Conservation (phyloP, 2,888 invertebrate species). For the Brenthis hecate region DNA sequence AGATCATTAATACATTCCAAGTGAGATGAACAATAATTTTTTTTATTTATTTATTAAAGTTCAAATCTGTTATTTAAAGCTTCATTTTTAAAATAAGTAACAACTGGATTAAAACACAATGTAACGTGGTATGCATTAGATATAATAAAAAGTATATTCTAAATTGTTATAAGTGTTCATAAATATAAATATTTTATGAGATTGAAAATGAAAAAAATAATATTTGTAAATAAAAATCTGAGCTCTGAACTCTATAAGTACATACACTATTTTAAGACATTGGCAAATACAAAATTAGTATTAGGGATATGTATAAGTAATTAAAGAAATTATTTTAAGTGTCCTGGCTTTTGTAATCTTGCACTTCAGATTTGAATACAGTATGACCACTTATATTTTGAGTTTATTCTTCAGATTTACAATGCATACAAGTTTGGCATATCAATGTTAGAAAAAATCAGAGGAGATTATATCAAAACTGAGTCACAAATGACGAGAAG, state of each 20-base stretch:
- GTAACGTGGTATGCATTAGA: conserved; percentile 57
- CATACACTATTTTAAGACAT: conserved; percentile 42
- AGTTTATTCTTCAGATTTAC: conserved; percentile 11
- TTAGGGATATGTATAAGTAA: conserved; percentile 4
- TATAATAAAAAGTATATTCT: conserved; percentile 65
- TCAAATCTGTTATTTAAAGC: conserved; percentile 7
- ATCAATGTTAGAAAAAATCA: conserved; percentile 45
- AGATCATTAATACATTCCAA: conserved; percentile 14
- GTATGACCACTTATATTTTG: conserved; percentile 1
- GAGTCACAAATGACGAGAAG: conserved; percentile 45
- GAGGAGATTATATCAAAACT: conserved; percentile 29
- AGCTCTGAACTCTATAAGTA: conserved; percentile 49
- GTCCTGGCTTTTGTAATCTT: conserved; percentile 24
- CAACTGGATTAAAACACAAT: neutral
- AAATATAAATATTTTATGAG: conserved; percentile 71
- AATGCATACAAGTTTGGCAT: conserved; percentile 47
- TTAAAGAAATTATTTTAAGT: conserved; percentile 11
- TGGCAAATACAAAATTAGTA: conserved; percentile 31
- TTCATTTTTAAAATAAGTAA: neutral
- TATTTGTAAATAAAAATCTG: conserved; percentile 44
- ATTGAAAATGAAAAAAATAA: conserved; percentile 50
- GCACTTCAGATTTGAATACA: conserved; percentile 27
- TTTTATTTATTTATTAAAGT: conserved; percentile 10
- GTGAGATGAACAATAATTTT: neutral
- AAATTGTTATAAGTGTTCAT: conserved; percentile 80